Evolutionary conservation across 2,797 vertebrate species (phyloP).

Genomic region (Eutrigla gurnardus): DNA sequence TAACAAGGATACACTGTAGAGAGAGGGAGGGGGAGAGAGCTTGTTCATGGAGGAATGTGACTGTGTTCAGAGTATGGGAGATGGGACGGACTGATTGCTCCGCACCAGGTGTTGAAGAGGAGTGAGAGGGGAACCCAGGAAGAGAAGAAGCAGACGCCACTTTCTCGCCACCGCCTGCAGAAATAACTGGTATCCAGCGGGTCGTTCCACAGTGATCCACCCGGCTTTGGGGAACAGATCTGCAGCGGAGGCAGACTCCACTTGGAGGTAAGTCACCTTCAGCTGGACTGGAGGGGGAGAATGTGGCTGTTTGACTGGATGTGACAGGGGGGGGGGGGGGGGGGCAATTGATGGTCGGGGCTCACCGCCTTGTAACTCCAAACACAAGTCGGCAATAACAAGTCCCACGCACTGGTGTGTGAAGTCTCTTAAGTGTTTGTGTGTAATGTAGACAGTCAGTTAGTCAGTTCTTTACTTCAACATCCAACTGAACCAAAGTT

Average conservation of each 20-base stretch:
- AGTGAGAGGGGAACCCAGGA: conserved; percentile 31
- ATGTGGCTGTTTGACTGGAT: conserved; percentile 47
- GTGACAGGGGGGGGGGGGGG: conserved; percentile 42
- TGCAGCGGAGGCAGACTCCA: conserved; percentile 44
- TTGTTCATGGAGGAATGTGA: conserved; percentile 79
- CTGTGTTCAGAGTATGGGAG: conserved; percentile 72
- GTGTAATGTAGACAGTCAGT: conserved; percentile 1
- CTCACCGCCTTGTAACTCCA: conserved; percentile 20
- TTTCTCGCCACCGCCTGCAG: conserved; percentile 23
- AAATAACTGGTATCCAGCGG: conserved; percentile 30
- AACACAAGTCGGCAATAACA: conserved; percentile 17
- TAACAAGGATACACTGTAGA: conserved; percentile 66
- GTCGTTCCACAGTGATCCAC: conserved; percentile 55
- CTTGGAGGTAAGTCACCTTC: conserved; percentile 74
- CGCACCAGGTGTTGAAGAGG: conserved; percentile 55
- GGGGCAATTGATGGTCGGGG: conserved; percentile 26
- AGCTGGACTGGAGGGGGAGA: conserved; percentile 37
- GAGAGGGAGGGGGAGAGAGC: conserved; percentile 58
- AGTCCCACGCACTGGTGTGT: conserved; percentile 7
- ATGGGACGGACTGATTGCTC: conserved; percentile 70
- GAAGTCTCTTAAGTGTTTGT: background rate
- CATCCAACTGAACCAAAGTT: conserved; percentile 47
- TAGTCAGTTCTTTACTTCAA: conserved; percentile 9
- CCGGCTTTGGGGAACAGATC: conserved; percentile 48
- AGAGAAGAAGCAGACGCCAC: conserved; percentile 44